Evolutionary conservation across 1,140 invertebrate genomes (phyloP).

Genomic region (Proctacanthus coquilletti): DNA sequence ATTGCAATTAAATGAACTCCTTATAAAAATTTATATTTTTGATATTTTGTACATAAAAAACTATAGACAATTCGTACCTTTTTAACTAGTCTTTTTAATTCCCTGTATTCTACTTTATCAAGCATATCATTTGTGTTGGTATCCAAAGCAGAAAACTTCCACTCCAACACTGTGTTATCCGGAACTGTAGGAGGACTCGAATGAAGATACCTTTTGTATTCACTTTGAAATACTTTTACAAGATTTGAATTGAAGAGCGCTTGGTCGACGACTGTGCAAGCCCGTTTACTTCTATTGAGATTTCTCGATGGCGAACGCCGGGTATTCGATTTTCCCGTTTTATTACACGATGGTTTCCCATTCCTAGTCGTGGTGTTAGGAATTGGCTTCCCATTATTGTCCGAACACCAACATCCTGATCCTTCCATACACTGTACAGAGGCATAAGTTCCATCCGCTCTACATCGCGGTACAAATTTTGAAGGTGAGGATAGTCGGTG

Average conservation of each 20-base stretch:
- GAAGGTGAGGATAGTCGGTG: conserved; percentile 24
- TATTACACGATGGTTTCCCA: conserved; percentile 49
- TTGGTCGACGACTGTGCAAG: conserved; percentile 56
- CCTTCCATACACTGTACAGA: conserved; percentile 67
- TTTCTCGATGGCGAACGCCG: conserved; percentile 20
- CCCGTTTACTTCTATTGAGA: conserved; percentile 7
- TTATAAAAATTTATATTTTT: no score
- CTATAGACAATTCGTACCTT: no score
- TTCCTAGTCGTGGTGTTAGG: conserved; percentile 54
- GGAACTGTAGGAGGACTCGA: no score
- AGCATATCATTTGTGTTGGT: conserved; percentile 54
- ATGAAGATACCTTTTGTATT: conserved; percentile 34
- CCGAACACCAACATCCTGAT: conserved; percentile 64
- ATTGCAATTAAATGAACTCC: no score
- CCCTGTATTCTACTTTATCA: conserved; percentile 63
- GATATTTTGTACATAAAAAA: no score
- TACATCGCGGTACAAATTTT: conserved; percentile 52
- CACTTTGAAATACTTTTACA: conserved; percentile 64
- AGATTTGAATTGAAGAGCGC: conserved; percentile 65
- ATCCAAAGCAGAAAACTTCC: conserved; percentile 79
- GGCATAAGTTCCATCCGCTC: conserved; percentile 64
- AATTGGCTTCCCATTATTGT: conserved; percentile 58
- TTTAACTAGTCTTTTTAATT: conserved; percentile 61
- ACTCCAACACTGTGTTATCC: conserved; percentile 47
- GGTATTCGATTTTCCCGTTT: conserved; percentile 25